phyloP scores from a whole-genome alignment of 92 coral and sea anemone genomes.

The Micromussa lordhowensis region DNA sequence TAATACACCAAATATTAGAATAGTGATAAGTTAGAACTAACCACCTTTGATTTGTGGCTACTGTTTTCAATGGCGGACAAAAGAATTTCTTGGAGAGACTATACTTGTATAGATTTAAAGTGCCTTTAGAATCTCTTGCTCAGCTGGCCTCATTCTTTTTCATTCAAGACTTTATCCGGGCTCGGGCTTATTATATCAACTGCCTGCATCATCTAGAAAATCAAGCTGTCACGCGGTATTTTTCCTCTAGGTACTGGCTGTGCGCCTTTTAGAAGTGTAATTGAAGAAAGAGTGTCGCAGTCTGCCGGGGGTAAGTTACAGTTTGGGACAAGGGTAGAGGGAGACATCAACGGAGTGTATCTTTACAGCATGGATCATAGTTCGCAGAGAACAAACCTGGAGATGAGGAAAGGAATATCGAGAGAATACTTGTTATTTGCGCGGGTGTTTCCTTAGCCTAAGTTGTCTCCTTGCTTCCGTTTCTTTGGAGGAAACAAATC shows the following conservation, averaged over 20 bases:
- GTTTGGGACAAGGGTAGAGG: background rate
- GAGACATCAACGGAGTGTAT: background rate
- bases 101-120: background rate
- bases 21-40: background rate
- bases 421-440: background rate
- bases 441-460: background rate
- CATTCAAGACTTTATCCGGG: background rate
- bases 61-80: background rate
- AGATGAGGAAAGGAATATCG: background rate
- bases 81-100: background rate
- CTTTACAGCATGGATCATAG: background rate
- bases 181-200: background rate
- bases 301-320: slow-evolving; percentile 63
- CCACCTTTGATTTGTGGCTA: background rate
- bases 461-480: background rate
- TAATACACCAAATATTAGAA: background rate
- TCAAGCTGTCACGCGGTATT: background rate
- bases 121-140: background rate
- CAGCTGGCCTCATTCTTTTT: background rate
- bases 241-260: slow-evolving; percentile 90
- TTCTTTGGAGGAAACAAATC: background rate
- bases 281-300: slow-evolving; percentile 85
- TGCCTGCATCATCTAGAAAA: background rate
- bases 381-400: background rate
- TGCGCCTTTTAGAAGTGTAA: slow-evolving; percentile 97